phyloP scores from a whole-genome alignment of 2,797 vertebrate species.

The Meriones psammophilus region DNA sequence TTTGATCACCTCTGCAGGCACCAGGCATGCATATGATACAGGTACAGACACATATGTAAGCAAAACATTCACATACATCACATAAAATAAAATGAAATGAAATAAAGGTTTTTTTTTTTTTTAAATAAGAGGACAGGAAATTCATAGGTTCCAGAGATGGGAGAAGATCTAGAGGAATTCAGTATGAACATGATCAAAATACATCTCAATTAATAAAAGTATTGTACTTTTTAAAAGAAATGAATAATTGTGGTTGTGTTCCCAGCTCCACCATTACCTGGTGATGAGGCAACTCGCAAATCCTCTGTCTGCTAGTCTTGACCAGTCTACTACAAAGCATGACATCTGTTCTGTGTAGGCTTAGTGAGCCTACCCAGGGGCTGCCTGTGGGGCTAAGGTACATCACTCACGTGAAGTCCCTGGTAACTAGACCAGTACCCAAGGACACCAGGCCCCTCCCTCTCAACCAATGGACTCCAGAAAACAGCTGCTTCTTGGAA shows the following conservation, averaged over 20 bases:
- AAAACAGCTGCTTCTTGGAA: conserved; percentile 63
- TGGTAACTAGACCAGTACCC: not conserved
- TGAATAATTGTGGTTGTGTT: conserved; percentile 46
- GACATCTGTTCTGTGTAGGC: not conserved
- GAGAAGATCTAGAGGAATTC: not conserved
- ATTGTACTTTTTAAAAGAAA: not conserved
- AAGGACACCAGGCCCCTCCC: conserved; percentile 6
- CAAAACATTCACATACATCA: not conserved
- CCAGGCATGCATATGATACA: not conserved
- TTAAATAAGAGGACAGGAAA: not conserved
- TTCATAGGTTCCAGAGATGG: not conserved
- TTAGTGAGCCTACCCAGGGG: not conserved
- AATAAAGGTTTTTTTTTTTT: not conserved
- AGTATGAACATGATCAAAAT: not conserved
- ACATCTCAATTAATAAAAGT: not conserved
- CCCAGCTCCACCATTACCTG: conserved; percentile 4
- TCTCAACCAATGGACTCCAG: conserved; percentile 39
- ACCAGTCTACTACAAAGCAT: not conserved
- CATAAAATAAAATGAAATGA: not conserved
- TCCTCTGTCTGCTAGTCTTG: conserved; percentile 17
- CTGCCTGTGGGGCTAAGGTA: not conserved
- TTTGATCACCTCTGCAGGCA: not conserved
- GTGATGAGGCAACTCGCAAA: conserved; percentile 27
- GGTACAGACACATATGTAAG: not conserved
- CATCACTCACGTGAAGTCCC: not conserved